These are phyloP conservation scores for Ormyrus nitidulus DNA, from an alignment of 2,888 invertebrate species.

Conservation along the genomic window DNA sequence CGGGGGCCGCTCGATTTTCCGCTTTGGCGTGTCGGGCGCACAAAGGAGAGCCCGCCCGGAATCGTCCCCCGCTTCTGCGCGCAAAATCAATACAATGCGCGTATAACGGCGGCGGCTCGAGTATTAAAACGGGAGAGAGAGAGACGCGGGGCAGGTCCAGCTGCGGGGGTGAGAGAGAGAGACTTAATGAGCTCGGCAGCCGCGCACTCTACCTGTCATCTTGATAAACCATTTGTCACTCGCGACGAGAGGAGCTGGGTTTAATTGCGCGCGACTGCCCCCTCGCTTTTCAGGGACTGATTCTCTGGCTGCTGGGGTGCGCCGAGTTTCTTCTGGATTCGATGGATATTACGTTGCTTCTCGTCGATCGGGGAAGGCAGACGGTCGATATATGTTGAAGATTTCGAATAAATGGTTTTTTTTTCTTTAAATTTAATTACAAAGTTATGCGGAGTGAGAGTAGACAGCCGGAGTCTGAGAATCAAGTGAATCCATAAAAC, in stretches of 20 bases:
- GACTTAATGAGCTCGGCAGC: conserved; percentile 25
- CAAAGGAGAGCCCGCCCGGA: neutral
- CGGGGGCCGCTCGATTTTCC: neutral
- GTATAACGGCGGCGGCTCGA: neutral
- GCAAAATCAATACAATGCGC: conserved; percentile 39
- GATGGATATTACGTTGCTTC: neutral
- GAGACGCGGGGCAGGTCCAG: too few relatives aligned
- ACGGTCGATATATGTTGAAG: too few relatives aligned
- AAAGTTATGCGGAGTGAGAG: too few relatives aligned
- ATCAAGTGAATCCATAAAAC: too few relatives aligned
- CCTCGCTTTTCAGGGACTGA: neutral
- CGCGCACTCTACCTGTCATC: conserved; percentile 52
- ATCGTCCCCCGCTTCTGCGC: neutral
- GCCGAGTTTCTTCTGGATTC: neutral
- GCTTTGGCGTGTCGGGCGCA: neutral
- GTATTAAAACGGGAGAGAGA: conserved; percentile 25
- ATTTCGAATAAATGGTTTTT: too few relatives aligned
- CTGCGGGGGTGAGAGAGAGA: neutral
- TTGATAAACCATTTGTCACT: conserved; percentile 57
- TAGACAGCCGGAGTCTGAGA: too few relatives aligned
- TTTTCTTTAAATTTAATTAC: too few relatives aligned
- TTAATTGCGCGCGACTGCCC: conserved; percentile 6
- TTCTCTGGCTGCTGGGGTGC: neutral
- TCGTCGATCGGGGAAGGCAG: too few relatives aligned
- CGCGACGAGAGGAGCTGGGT: conserved; percentile 39